phyloP scores from a whole-genome alignment of 2,797 vertebrate species.

The Tragopan temminckii region DNA sequence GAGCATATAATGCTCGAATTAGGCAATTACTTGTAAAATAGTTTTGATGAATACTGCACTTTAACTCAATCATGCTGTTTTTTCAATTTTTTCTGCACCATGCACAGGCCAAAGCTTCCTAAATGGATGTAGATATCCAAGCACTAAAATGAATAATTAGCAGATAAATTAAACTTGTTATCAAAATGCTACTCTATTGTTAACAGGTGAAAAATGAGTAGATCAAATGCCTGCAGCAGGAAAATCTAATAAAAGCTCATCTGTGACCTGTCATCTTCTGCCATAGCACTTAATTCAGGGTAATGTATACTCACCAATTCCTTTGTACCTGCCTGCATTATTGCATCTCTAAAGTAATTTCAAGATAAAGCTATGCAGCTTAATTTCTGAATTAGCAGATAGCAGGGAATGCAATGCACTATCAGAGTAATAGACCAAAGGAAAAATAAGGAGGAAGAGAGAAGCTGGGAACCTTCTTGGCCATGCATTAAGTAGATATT shows the following conservation, averaged over 20 bases:
- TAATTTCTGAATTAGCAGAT: slow-evolving; percentile 27
- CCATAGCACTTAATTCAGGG: not conserved
- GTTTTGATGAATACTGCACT: not conserved
- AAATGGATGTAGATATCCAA: slow-evolving; percentile 3
- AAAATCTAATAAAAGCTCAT: slow-evolving; percentile 56
- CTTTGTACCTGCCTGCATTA: slow-evolving; percentile 27
- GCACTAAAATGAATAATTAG: slow-evolving; percentile 57
- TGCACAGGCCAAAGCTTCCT: not conserved
- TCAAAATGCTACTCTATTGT: slow-evolving; percentile 39
- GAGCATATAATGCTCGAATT: not conserved
- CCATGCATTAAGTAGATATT: not conserved
- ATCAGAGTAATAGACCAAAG: not conserved
- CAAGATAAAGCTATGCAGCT: not conserved
- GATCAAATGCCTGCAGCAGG: slow-evolving; percentile 25
- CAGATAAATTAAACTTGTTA: slow-evolving; percentile 66
- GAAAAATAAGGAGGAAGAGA: not conserved
- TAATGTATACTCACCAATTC: not conserved
- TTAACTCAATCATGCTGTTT: not conserved
- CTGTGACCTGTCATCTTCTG: slow-evolving; percentile 20
- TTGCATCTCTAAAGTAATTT: slow-evolving; percentile 42
- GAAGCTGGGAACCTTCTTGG: not conserved
- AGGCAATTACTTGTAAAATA: not conserved
- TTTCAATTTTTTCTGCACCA: not conserved
- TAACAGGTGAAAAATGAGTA: slow-evolving; percentile 47
- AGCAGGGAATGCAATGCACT: not conserved